Evolutionary conservation across 2,113 vertebrate species (phyloP).

Genomic region (Orycteropus afer): DNA sequence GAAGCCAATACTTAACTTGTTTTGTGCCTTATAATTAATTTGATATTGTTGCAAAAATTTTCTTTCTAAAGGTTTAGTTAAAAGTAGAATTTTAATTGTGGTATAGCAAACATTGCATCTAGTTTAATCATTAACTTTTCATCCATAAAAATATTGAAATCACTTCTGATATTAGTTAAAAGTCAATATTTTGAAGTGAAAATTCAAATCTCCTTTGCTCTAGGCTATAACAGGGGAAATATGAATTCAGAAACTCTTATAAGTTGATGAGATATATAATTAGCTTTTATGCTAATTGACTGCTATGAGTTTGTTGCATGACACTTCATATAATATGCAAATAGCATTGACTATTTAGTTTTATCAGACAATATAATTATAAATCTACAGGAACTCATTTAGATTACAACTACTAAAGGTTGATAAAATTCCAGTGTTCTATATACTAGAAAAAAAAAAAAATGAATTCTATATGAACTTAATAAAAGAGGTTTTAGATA

Average conservation of each 20-base stretch:
- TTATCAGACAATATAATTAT: slow-evolving; percentile 90
- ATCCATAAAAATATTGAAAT: slow-evolving; percentile 85
- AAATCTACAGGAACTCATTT: slow-evolving; percentile 86
- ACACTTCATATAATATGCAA: slow-evolving; percentile 92
- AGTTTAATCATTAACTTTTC: slow-evolving; percentile 84
- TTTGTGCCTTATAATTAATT: slow-evolving; percentile 54
- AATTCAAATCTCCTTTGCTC: slow-evolving; percentile 85
- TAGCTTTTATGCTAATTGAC: slow-evolving; percentile 92
- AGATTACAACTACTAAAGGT: slow-evolving; percentile 83
- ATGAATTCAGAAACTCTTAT: slow-evolving; percentile 85
- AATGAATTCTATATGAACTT: slow-evolving; percentile 78
- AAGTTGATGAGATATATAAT: slow-evolving; percentile 91
- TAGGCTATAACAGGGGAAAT: slow-evolving; percentile 89
- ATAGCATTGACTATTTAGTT: slow-evolving; percentile 87
- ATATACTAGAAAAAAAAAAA: slow-evolving; percentile 51
- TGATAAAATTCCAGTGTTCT: slow-evolving; percentile 81
- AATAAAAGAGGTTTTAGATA: slow-evolving; percentile 67
- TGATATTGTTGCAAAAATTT: slow-evolving; percentile 66
- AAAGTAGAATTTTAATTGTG: slow-evolving; percentile 16
- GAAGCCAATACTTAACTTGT: neutral
- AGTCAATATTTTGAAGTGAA: slow-evolving; percentile 89
- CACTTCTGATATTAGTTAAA: slow-evolving; percentile 86
- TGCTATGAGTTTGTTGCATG: slow-evolving; percentile 88
- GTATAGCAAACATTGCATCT: slow-evolving; percentile 69
- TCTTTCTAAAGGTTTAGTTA: slow-evolving; percentile 68